Conservation (phyloP, 2,888 invertebrate genomes). For the Drosophila austrosaltans region DNA sequence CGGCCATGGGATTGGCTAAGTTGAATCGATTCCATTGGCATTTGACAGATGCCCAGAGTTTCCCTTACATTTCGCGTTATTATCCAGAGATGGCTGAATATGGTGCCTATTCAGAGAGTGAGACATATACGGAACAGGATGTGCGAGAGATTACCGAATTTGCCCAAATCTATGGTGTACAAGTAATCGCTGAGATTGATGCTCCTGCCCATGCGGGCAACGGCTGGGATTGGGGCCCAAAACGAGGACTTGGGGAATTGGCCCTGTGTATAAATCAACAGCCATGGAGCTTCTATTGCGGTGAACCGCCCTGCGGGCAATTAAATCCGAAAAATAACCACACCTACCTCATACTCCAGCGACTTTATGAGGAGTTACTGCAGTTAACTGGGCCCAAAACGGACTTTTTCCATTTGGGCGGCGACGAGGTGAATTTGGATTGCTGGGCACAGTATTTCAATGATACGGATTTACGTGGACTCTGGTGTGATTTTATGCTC, state of each 20-base stretch:
- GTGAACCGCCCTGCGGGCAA: conserved; percentile 94
- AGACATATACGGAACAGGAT: conserved; percentile 89
- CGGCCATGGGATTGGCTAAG: conserved; percentile 95
- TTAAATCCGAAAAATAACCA: conserved; percentile 92
- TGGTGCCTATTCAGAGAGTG: conserved; percentile 93
- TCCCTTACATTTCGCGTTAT: conserved; percentile 91
- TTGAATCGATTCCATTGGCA: conserved; percentile 98
- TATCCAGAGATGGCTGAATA: conserved; percentile 91
- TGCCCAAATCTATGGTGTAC: conserved; percentile 91
- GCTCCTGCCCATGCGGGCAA: conserved; percentile 95
- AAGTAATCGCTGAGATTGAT: conserved; percentile 94
- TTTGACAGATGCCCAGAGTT: conserved; percentile 95
- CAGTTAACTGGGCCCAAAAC: conserved; percentile 88
- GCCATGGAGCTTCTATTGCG: conserved; percentile 91
- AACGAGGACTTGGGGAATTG: conserved; percentile 90
- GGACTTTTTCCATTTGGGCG: conserved; percentile 92
- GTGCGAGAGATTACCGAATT: conserved; percentile 89
- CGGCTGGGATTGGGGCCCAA: conserved; percentile 93
- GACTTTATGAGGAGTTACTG: conserved; percentile 90
- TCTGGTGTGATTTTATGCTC: conserved; percentile 91
- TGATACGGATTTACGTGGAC: conserved; percentile 89
- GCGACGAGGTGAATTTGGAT: conserved; percentile 88
- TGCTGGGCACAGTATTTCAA: conserved; percentile 91
- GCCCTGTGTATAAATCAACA: conserved; percentile 92
- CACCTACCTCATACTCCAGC: conserved; percentile 89